A percentile compares a stretch with the other conserved stretches of the same genome.
These are phyloP conservation scores for Colletes gigas DNA, from an alignment of 1,140 invertebrate genomes.

Conservation along the genomic window DNA sequence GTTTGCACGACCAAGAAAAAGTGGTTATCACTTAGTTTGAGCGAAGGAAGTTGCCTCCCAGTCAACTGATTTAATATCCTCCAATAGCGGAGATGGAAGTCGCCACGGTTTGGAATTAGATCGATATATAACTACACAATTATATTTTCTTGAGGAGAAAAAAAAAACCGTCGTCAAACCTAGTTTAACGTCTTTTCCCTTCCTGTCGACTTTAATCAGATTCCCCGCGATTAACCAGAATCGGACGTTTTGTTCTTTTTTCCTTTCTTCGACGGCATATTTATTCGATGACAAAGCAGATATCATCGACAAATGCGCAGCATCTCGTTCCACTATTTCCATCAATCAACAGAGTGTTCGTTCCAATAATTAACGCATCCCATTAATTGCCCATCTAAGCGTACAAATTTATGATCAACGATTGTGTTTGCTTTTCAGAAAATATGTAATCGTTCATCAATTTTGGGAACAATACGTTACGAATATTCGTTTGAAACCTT, in stretches of 20 bases:
- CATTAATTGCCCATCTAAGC: slow-evolving; percentile 19
- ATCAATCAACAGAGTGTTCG: slow-evolving; percentile 47
- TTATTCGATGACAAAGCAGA: neutral
- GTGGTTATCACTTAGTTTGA: slow-evolving; percentile 41
- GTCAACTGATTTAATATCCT: slow-evolving; percentile 62
- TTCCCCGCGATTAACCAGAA: slow-evolving; percentile 36
- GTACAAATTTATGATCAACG: slow-evolving; percentile 31
- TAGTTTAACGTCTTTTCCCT: slow-evolving; percentile 16
- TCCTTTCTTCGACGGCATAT: neutral
- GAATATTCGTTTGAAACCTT: too few relatives aligned
- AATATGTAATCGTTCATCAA: too few relatives aligned
- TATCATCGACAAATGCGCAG: neutral
- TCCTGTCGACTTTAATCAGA: slow-evolving; percentile 41
- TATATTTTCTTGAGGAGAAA: slow-evolving; percentile 24
- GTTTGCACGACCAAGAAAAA: slow-evolving; percentile 15
- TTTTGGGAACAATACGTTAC: neutral
- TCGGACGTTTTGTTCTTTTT: slow-evolving; percentile 8
- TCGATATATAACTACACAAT: slow-evolving; percentile 53
- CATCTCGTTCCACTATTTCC: slow-evolving; percentile 34
- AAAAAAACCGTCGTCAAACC: slow-evolving; percentile 40
- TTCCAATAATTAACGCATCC: slow-evolving; percentile 40
- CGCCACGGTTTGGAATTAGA: slow-evolving; percentile 34
- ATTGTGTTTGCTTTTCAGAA: slow-evolving; percentile 12
- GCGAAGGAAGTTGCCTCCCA: slow-evolving; percentile 53
- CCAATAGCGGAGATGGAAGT: slow-evolving; percentile 57